phyloP scores from a whole-genome alignment of 2,113 vertebrate species.

The Mungos mungo region DNA sequence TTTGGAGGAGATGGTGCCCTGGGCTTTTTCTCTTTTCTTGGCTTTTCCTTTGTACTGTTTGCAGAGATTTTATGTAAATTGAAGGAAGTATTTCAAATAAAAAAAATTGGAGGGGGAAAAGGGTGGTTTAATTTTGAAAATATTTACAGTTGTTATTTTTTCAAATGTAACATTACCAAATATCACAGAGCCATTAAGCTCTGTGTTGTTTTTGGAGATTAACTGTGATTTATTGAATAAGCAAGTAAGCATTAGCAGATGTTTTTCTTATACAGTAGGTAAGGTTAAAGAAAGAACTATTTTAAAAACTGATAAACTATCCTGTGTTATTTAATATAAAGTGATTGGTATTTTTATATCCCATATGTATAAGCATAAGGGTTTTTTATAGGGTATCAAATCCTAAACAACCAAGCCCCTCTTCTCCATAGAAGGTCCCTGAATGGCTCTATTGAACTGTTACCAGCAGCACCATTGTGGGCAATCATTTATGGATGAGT shows the following conservation, averaged over 20 bases:
- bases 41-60: background rate
- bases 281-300: background rate
- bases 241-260: background rate
- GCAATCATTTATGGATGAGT: background rate
- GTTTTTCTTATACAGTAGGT: background rate
- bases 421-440: background rate
- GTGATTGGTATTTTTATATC: background rate
- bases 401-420: background rate
- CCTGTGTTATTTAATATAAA: background rate
- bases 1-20: background rate
- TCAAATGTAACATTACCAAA: background rate
- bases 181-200: background rate
- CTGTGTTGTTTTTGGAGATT: background rate
- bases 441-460: background rate
- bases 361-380: background rate
- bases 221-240: background rate
- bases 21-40: background rate
- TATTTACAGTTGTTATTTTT: background rate
- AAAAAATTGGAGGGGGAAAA: background rate
- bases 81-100: slow-evolving; percentile 6
- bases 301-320: background rate
- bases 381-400: background rate
- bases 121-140: slow-evolving; percentile 10
- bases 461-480: too few relatives aligned
- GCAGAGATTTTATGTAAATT: background rate